Conservation (phyloP, 2,888 invertebrate genomes). For the Acleris cristana region DNA sequence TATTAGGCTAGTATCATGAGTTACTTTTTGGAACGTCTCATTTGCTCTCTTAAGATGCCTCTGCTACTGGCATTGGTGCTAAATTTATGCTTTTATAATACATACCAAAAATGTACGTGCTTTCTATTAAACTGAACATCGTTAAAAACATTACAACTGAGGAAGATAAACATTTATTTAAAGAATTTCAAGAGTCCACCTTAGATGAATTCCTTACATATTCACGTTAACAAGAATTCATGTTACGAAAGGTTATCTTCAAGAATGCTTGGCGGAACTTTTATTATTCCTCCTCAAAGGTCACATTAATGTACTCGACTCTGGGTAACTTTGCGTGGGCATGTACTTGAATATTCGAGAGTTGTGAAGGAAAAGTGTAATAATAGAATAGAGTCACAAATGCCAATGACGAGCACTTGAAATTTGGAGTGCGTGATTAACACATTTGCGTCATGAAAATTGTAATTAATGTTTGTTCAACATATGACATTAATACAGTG, state of each 20-base stretch:
- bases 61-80: too few species aligned
- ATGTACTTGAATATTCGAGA: constrained; percentile 1
- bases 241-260: background rate
- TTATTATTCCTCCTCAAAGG: constrained; percentile 2
- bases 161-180: too few species aligned
- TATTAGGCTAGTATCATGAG: background rate
- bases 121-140: too few species aligned
- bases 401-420: background rate
- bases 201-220: too few species aligned
- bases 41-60: too few species aligned
- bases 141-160: too few species aligned
- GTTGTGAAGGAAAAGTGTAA: constrained; percentile 12
- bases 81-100: too few species aligned
- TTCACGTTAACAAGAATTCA: too few species aligned
- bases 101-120: too few species aligned
- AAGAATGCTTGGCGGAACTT: background rate
- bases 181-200: too few species aligned
- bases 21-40: too few species aligned
- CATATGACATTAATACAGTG: too few species aligned
- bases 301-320: constrained; percentile 20
- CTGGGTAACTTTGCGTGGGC: constrained; percentile 10
- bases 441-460: background rate
- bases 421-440: constrained; percentile 1
- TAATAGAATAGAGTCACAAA: background rate
- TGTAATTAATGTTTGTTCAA: background rate